A percentile compares a stretch with the other conserved stretches of the same genome.
These are phyloP conservation scores for Phrynocephalus versicolor DNA, from an alignment of 2,113 vertebrate genomes.

Conservation along the genomic window DNA sequence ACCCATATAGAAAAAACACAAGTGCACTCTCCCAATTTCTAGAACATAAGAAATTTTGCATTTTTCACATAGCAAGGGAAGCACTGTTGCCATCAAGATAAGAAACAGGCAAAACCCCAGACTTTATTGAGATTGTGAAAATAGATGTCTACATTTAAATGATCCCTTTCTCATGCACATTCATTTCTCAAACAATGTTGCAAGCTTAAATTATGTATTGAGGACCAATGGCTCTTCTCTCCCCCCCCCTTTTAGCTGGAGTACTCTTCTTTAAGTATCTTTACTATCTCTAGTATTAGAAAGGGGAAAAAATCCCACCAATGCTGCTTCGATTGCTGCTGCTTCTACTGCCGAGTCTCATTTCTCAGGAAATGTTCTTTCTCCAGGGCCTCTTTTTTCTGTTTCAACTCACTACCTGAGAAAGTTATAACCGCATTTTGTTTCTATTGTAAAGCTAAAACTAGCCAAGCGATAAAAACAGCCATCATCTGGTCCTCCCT, in stretches of 20 bases:
- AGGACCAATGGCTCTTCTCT: neutral
- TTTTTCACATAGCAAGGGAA: no score
- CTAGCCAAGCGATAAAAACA: neutral
- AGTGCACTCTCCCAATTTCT: no score
- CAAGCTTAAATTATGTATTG: neutral
- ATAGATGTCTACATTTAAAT: no score
- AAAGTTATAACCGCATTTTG: neutral
- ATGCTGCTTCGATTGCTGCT: neutral
- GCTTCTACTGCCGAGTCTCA: neutral
- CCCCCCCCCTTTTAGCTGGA: neutral
- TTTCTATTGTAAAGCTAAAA: neutral
- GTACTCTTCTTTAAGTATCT: neutral
- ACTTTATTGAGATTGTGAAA: no score
- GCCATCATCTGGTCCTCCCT: neutral
- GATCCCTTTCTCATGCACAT: no score
- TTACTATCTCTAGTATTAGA: neutral
- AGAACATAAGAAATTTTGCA: no score
- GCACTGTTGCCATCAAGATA: no score
- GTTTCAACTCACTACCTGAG: neutral
- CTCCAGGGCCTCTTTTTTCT: neutral
- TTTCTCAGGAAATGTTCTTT: neutral
- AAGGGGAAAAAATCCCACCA: neutral
- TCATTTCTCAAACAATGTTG: no score
- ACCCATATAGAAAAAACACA: neutral
- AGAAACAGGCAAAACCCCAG: no score